Evolutionary conservation across 92 coral and sea anemone species (phyloP), one percentile per base, ranked within the genome.

Genomic region (Epizoanthus scotinus): DNA sequence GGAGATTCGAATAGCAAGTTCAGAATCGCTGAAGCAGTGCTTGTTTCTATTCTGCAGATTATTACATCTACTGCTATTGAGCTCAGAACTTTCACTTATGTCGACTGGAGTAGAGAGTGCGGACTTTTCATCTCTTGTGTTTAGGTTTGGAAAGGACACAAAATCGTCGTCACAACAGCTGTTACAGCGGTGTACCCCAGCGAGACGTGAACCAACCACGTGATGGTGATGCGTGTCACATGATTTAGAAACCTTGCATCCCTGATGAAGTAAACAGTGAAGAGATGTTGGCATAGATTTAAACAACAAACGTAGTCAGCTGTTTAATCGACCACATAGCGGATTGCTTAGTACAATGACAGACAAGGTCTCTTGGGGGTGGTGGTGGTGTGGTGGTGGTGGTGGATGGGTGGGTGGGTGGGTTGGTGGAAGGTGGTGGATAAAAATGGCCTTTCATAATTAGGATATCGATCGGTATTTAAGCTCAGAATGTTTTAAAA

Each of bases 11-110:
- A 60, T 67, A 2, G 72, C 64, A 42, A 89, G 90, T 55, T 87
- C 86, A 9, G 91, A 58, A 58, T 89, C 93, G 63, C 91, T 89
- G 17, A 56, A 83, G 27, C 88, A 83, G 77, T 89, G 85, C 79
- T 84, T 88, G 70, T 61, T 66, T 58, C 65, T 68, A 20, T 64
- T 75, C 26, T 49, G 34, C 54, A 83, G n/a, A 12, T 62, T 63
- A 28, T 72, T 78, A 18, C 24, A 22, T 13, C 68, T 29, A 21
- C 49, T 62, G 20, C 40, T 57, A 0, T 12, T 6, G 7, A 19
- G 24, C 42, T 26, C 34, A 8, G 81, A 40, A 57, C 57, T 36
- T 9, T 55, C 25, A 1, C 68, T 20, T 20, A 38, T 21, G 15
- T 42, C 38, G 36, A 2, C 59, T 1, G 56, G 59, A 9, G 22